These are phyloP conservation scores for Pungitius pungitius DNA, from an alignment of 2,113 vertebrate species.

Conservation along the genomic window DNA sequence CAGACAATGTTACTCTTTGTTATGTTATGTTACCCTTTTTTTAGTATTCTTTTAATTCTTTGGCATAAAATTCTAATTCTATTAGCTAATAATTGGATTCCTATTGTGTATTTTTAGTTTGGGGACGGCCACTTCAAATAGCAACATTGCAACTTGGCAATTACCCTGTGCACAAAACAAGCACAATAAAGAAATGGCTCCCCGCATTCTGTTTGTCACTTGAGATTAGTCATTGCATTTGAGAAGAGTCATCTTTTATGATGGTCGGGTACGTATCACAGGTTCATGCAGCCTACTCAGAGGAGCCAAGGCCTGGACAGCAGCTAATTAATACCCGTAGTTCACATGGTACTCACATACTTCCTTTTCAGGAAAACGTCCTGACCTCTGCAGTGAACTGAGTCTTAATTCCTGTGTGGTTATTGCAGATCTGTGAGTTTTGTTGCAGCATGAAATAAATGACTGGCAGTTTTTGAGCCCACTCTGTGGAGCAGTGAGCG, in stretches of 20 bases:
- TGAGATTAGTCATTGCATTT: neutral
- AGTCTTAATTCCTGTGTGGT: constrained; percentile 25
- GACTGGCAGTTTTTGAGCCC: constrained; percentile 14
- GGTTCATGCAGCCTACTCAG: constrained; percentile 14
- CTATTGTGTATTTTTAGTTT: neutral
- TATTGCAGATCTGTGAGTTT: constrained; percentile 31
- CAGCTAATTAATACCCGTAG: neutral
- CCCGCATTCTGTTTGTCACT: neutral
- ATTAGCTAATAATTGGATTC: neutral
- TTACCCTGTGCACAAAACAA: neutral
- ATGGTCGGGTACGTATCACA: neutral
- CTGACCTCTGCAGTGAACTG: constrained; percentile 12
- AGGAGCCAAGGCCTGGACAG: constrained; percentile 13
- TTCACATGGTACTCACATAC: neutral
- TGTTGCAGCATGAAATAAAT: constrained; percentile 45
- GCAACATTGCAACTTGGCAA: neutral
- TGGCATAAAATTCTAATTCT: neutral
- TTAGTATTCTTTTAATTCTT: neutral
- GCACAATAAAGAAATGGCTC: neutral
- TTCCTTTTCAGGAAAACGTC: too few relatives aligned
- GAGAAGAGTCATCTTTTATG: neutral
- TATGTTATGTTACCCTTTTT: too few relatives aligned
- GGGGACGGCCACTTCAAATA: neutral
- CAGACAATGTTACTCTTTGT: too few relatives aligned
- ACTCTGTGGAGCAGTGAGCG: constrained; percentile 34